phyloP scores from a whole-genome alignment of 2,113 vertebrate genomes.

The Chascanopsetta lugubris region DNA sequence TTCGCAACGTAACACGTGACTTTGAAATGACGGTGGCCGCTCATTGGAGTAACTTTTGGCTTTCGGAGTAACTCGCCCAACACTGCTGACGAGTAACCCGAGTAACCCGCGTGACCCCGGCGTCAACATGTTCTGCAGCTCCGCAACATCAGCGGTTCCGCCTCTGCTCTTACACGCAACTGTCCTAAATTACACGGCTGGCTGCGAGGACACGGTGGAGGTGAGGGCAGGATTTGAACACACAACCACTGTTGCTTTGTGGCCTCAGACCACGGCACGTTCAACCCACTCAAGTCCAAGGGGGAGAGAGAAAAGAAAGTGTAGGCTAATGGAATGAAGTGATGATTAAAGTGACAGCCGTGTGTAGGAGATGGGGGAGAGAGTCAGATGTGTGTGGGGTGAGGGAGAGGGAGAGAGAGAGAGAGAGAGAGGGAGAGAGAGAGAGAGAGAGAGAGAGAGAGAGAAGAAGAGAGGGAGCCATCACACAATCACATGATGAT shows the following conservation, averaged over 20 bases:
- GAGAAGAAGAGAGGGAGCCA: constrained; percentile 41
- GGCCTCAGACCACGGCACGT: neutral
- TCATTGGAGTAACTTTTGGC: too few species aligned
- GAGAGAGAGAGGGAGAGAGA: neutral
- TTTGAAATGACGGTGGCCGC: too few species aligned
- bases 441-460: constrained; percentile 5
- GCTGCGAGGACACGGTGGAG: neutral
- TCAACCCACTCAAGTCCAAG: neutral
- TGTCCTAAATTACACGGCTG: neutral
- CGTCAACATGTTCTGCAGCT: constrained; percentile 10
- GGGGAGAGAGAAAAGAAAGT: neutral
- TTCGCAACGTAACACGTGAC: too few species aligned
- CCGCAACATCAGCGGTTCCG: neutral
- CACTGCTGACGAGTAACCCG: too few species aligned
- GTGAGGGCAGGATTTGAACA: neutral
- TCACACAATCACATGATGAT: constrained; percentile 63
- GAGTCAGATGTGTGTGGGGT: constrained; percentile 21
- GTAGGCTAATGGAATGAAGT: neutral
- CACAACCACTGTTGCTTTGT: neutral
- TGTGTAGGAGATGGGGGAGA: constrained; percentile 40
- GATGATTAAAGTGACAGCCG: constrained; percentile 43
- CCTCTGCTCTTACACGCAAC: constrained; percentile 1
- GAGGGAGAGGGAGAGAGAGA: constrained; percentile 15
- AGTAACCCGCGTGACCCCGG: too few species aligned
- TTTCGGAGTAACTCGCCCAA: too few species aligned